Evolutionary conservation across 1,140 invertebrate species (phyloP).

Genomic region (Rhyacophila brunnea): DNA sequence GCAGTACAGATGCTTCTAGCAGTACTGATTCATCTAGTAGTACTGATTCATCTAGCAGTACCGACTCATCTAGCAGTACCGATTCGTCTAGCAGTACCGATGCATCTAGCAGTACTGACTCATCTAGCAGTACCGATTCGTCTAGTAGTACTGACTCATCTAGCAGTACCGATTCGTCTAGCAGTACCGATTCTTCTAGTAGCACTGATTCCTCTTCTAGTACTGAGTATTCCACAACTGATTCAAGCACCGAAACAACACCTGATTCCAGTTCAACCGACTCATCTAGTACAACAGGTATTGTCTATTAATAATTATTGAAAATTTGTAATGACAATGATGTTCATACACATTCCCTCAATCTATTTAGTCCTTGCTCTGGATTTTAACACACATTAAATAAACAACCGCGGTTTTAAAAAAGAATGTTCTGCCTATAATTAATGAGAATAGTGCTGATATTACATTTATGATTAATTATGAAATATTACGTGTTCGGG

Average conservation of each 20-base stretch:
- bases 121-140: slow-evolving; percentile 23
- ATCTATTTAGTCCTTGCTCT: too few species aligned
- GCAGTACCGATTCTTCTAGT: slow-evolving; percentile 9
- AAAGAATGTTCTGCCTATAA: too few species aligned
- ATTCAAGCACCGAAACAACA: slow-evolving; percentile 12
- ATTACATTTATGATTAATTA: too few species aligned
- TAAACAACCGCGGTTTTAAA: too few species aligned
- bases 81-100: slow-evolving; percentile 19
- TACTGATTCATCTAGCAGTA: slow-evolving; percentile 10
- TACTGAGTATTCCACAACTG: slow-evolving; percentile 29
- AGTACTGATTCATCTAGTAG: not conserved
- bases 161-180: slow-evolving; percentile 15
- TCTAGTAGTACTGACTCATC: slow-evolving; percentile 4
- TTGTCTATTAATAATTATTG: too few species aligned
- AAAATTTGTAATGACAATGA: too few species aligned
- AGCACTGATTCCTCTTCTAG: slow-evolving; percentile 25
- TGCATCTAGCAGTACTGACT: slow-evolving; percentile 7
- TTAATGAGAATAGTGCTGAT: too few species aligned
- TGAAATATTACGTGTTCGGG: too few species aligned
- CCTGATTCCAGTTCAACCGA: not conserved
- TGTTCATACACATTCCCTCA: too few species aligned
- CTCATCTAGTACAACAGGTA: slow-evolving; percentile 5
- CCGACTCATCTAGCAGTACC: not conserved
- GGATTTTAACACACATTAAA: too few species aligned
- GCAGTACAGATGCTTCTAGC: not conserved